A percentile compares a stretch with the other conserved stretches of the same genome.
phyloP scores from a whole-genome alignment of 2,797 vertebrate genomes.

The Loris lydekkerianus region DNA sequence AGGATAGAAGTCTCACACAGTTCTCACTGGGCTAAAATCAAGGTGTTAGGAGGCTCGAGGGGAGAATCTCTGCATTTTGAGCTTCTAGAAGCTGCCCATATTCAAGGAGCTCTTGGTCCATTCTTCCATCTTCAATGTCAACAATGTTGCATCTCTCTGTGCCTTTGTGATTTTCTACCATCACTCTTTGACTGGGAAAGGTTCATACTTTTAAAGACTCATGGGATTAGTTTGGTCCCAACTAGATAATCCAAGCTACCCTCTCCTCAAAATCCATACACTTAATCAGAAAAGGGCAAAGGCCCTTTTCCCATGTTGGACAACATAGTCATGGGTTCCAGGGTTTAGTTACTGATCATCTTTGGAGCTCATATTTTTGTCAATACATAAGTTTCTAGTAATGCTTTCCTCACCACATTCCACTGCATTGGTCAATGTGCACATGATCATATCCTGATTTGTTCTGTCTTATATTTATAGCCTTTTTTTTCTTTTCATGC shows the following conservation, averaged over 20 bases:
- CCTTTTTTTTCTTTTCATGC: slow-evolving; percentile 38
- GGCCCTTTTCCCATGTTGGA: background rate
- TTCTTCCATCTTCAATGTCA: background rate
- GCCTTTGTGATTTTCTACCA: background rate
- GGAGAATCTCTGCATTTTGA: background rate
- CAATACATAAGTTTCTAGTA: background rate
- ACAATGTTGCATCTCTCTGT: background rate
- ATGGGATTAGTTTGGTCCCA: background rate
- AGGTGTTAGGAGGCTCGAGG: background rate
- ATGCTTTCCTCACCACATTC: background rate
- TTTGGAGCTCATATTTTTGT: background rate
- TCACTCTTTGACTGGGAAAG: background rate
- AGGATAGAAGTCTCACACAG: background rate
- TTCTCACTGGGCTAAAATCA: background rate
- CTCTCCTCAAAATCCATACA: background rate
- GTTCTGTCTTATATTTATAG: background rate
- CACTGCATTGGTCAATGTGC: background rate
- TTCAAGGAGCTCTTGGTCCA: background rate
- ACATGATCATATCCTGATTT: background rate
- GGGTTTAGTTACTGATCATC: background rate
- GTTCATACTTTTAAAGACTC: slow-evolving; percentile 15
- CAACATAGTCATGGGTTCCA: background rate
- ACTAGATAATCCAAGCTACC: background rate
- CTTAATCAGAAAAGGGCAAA: background rate
- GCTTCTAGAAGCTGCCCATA: background rate